These are phyloP conservation scores for Microchrysa polita DNA, from an alignment of 2,888 invertebrate genomes.

Conservation along the genomic window DNA sequence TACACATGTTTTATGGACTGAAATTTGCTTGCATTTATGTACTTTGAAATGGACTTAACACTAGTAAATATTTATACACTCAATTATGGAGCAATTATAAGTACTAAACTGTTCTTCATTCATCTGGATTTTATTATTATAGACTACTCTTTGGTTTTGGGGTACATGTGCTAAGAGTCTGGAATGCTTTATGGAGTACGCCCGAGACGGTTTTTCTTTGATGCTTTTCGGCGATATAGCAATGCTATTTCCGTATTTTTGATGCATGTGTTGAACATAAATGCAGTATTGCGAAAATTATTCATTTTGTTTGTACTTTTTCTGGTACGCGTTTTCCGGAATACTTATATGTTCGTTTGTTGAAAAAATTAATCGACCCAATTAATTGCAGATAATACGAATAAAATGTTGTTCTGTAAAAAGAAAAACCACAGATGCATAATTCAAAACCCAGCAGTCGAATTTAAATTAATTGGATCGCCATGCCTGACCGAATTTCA, in stretches of 20 bases:
- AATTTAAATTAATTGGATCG: no score
- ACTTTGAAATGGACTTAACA: conserved; percentile 3
- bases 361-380: not conserved
- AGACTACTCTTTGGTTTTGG: not conserved
- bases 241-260: conserved; percentile 22
- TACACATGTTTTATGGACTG: conserved; percentile 18
- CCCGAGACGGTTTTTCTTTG: conserved; percentile 17
- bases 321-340: no score
- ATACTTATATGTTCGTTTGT: not conserved
- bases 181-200: not conserved
- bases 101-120: conserved; percentile 14
- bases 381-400: not conserved
- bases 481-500: no score
- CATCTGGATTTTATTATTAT: conserved; percentile 23
- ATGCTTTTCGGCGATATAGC: conserved; percentile 1
- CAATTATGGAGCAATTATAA: conserved; percentile 25
- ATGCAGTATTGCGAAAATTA: conserved; percentile 12
- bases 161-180: not conserved
- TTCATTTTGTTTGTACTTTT: no score
- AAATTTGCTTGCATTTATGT: not conserved
- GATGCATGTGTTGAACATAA: conserved; percentile 19
- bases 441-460: no score
- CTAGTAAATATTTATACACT: conserved; percentile 2
- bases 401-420: not conserved
- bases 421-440: no score